Base-by-base conservation (phyloP, 2,113 vertebrate species). In the Salvelinus namaycush region DNA sequence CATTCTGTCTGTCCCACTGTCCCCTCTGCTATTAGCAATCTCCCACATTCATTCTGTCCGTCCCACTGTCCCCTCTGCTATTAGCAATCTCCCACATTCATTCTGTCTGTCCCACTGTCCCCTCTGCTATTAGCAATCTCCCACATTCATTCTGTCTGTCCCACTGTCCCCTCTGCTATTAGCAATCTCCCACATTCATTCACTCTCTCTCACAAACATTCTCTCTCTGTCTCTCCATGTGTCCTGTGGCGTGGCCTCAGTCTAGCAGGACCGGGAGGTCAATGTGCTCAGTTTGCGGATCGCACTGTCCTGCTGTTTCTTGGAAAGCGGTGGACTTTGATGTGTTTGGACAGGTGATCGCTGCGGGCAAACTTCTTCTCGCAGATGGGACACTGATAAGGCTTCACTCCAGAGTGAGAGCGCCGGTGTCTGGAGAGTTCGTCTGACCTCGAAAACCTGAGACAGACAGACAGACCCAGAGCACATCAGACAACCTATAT, bases 291-390 rank as follows among this genome's bases (percentile, higher is more conserved):
- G 95, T 96, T 97, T 85, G 94, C 81, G 3, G 96, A 89, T 72
- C 96, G 96, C n/a, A 93, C 89, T 1, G 96, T 93, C 83, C 98
- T 96, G 92, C 91, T 96, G 94, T 95, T 97, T 88, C 98, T 92
- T 12, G 98, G 98, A 94, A 99, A 99, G 79, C 97, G 97, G 85
- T 99, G 98, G 91, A 99, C 98, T 94, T 99, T 99, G 93, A 99
- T 92, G 51, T 99, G 98, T 91, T 99, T 99, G 88, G 98, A 99
- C 89, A 99, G 96, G 93, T 99, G 98, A 95, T 99, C 97, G 11
- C 98, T 99, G 70, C 98, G 96, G 27, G 98, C 97, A 80, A 99
- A 99, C 93, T 97, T 99, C 94, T 99, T 99, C 92, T 99, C 97
- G 0, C 98, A 99, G 79, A 98, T 93, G 0, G 96, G 96, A 80